phyloP scores from a whole-genome alignment of 2,113 vertebrate genomes.

The Phycodurus eques region DNA sequence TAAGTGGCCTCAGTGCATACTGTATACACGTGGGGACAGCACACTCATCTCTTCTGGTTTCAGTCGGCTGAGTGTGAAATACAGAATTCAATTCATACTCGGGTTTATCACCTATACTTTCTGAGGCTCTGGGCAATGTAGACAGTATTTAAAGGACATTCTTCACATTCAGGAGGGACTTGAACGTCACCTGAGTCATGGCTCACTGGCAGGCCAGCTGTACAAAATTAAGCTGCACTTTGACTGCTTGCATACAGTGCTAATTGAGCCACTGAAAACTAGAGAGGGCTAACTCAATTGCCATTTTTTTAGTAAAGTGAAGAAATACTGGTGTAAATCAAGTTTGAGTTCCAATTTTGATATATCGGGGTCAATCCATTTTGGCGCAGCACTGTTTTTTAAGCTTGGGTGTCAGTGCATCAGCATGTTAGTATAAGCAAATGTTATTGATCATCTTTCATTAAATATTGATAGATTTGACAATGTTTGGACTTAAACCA shows the following conservation, averaged over 20 bases:
- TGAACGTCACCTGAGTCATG: neutral
- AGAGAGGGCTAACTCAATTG: neutral
- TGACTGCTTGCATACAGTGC: neutral
- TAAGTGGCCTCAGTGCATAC: neutral
- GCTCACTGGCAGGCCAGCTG: slow-evolving; percentile 16
- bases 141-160: slow-evolving; percentile 11
- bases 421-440: neutral
- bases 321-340: neutral
- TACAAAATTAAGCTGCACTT: slow-evolving; percentile 4
- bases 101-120: slow-evolving; percentile 15
- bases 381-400: too few relatives aligned
- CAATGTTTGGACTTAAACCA: neutral
- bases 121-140: slow-evolving; percentile 20
- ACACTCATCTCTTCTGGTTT: slow-evolving; percentile 3
- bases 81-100: slow-evolving; percentile 18
- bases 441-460: neutral
- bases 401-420: neutral
- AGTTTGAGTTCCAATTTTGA: neutral
- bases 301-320: neutral
- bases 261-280: neutral
- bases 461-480: neutral
- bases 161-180: neutral
- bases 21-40: slow-evolving; percentile 2
- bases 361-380: neutral
- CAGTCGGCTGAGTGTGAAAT: neutral